Conservation (phyloP, 2,888 invertebrate genomes). For the Coenonympha arcania region DNA sequence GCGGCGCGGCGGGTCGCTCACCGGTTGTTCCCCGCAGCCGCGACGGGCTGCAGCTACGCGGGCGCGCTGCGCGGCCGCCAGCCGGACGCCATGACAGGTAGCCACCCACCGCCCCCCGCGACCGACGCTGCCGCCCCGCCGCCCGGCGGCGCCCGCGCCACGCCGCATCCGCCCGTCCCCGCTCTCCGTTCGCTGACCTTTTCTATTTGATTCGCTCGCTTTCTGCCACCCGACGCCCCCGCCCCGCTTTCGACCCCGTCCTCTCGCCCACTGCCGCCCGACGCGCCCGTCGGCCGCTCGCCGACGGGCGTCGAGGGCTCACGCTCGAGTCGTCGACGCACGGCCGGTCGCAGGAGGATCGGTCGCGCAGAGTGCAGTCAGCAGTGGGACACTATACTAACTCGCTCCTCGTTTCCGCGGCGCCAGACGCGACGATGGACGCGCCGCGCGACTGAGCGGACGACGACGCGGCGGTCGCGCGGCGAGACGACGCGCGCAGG, state of each 20-base stretch:
- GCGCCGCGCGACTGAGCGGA: conserved; percentile 18
- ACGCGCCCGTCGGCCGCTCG: conserved; percentile 19
- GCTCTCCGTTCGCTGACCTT: conserved; percentile 11
- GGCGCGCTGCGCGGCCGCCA: conserved; percentile 90
- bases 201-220: conserved; percentile 1
- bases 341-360: not conserved
- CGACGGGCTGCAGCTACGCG: conserved; percentile 82
- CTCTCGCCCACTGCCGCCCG: not conserved
- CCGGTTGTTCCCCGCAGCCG: conserved; percentile 39
- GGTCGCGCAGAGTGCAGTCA: conserved; percentile 13
- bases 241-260: not conserved
- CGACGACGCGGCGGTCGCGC: conserved; percentile 3
- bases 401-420: conserved; percentile 3
- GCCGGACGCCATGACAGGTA: conserved; percentile 90
- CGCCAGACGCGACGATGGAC: conserved; percentile 21
- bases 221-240: not conserved
- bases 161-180: conserved; percentile 18
- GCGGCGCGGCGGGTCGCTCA: conserved; percentile 26
- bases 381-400: not conserved
- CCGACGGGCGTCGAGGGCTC: conserved; percentile 18
- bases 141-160: no score
- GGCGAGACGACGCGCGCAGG: not conserved
- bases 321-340: not conserved
- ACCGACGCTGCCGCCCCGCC: conserved; percentile 12
- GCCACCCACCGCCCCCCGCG: conserved; percentile 43